Conservation (phyloP, 2,888 invertebrate genomes). For the Blastobasis lacticolella region DNA sequence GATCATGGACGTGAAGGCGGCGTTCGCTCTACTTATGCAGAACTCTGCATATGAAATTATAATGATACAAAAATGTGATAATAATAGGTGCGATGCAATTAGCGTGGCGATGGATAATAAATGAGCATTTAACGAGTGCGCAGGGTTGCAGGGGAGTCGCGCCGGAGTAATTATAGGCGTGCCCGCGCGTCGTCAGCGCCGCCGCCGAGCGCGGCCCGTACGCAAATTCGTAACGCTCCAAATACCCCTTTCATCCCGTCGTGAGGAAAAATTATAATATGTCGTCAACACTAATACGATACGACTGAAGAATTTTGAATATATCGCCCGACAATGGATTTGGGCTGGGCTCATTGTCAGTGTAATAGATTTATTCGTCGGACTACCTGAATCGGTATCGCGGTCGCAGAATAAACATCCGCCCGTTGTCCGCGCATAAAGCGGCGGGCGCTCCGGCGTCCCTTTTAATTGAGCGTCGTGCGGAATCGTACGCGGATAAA, state of each 20-base stretch:
- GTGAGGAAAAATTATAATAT: constrained; percentile 27
- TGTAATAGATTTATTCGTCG: constrained; percentile 59
- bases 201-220: constrained; percentile 19
- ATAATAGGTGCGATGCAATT: constrained; percentile 10
- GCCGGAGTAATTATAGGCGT: constrained; percentile 45
- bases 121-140: constrained; percentile 60
- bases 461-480: constrained; percentile 56
- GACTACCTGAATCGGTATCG: constrained; percentile 64
- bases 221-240: constrained; percentile 47
- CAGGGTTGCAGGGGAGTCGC: constrained; percentile 38
- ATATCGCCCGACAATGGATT: constrained; percentile 39
- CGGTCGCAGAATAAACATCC: constrained; percentile 65
- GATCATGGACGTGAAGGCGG: neutral
- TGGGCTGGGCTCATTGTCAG: constrained; percentile 42
- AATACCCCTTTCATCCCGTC: constrained; percentile 32
- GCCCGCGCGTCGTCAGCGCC: constrained; percentile 40
- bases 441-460: constrained; percentile 36
- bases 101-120: constrained; percentile 46
- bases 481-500: constrained; percentile 58
- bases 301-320: constrained; percentile 41
- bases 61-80: neutral
- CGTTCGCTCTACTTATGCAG: neutral
- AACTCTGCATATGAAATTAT: neutral
- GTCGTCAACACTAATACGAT: constrained; percentile 37
- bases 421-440: constrained; percentile 48